Evolutionary conservation across 2,797 vertebrate genomes (phyloP).

Genomic region (Oreonectes daqikongensis): DNA sequence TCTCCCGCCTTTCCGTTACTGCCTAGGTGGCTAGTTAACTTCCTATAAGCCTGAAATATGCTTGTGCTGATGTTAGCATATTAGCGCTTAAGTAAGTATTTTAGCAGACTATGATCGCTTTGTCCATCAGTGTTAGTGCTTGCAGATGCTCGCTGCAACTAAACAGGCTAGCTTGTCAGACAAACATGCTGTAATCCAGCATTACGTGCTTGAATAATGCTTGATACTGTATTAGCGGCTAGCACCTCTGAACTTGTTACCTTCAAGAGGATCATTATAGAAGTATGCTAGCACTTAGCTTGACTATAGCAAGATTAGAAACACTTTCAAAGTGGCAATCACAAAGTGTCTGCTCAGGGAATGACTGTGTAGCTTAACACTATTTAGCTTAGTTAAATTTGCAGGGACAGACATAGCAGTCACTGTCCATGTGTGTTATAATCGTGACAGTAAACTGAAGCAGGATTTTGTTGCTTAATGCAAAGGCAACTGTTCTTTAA

Average conservation of each 20-base stretch:
- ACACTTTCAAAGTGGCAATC: conserved; percentile 17
- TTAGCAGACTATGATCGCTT: conserved; percentile 64
- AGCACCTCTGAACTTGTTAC: conserved; percentile 13
- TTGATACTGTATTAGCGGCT: conserved; percentile 26
- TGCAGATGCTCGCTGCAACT: conserved; percentile 29
- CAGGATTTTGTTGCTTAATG: not conserved
- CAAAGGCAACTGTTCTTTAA: not conserved
- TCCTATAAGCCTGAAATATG: conserved; percentile 71
- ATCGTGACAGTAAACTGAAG: not conserved
- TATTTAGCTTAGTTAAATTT: not conserved
- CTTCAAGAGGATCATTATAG: conserved; percentile 43
- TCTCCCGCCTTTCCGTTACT: conserved; percentile 52
- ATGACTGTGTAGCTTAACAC: not conserved
- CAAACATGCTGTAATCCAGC: conserved; percentile 71
- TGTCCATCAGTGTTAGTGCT: conserved; percentile 67
- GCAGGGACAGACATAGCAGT: not conserved
- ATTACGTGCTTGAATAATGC: conserved; percentile 57
- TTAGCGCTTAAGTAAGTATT: conserved; percentile 68
- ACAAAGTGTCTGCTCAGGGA: not conserved
- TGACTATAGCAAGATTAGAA: conserved; percentile 49
- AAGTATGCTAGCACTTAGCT: conserved; percentile 50
- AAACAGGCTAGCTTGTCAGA: conserved; percentile 56
- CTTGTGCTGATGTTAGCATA: conserved; percentile 67
- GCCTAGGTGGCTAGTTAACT: conserved; percentile 70
- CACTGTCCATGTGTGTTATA: not conserved